Evolutionary conservation across 2,797 vertebrate species (phyloP), one percentile per base, ranked within the genome.

Genomic region (Gadopsis marmoratus): DNA sequence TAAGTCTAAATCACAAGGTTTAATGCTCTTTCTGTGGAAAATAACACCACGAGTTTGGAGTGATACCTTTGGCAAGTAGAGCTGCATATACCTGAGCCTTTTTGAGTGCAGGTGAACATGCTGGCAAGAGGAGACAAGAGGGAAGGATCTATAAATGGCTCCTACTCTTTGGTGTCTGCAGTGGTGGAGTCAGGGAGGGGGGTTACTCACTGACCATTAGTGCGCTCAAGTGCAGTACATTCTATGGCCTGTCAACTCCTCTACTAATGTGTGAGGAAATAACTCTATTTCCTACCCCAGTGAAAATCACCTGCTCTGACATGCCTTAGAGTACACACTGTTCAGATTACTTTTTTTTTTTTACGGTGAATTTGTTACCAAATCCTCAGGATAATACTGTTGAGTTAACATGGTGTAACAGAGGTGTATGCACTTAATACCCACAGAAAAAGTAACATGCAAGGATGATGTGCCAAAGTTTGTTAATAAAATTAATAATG

Each of bases 161-260:
- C 71, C 74, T 19, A 48, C 85, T 85, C 84, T 81, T 68, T 70
- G 76, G 87, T 83, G 76, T 87, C 83, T 86, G 77, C 59, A 5
- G 71, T 56, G 66, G 76, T 53, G 59, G 83, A 78, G 84, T 71
- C 17, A 68, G 65, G 64, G 70, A 73, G 47, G 45, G 9, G n/a
- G 31, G 74, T 83, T 90, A 87, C 79, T 92, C 84, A 82, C 90
- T 91, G 93, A 94, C 92, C 91, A 93, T 95, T 93, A 94, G 89
- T 90, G 91, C 79, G 64, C 84, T 92, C 83, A 70, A 87, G 87
- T 92, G 86, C 87, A 91, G 84, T 86, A 89, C 82, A 89, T 89
- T 89, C 92, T 85, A 65, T 89, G 86, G 91, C 87, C 91, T 92
- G 93, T 93, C 92, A 90, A 79, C 88, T 91, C 79, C 71, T 86